Evolutionary conservation across 2,797 vertebrate species (phyloP).

Genomic region (Ctenopoma kingsleyae): DNA sequence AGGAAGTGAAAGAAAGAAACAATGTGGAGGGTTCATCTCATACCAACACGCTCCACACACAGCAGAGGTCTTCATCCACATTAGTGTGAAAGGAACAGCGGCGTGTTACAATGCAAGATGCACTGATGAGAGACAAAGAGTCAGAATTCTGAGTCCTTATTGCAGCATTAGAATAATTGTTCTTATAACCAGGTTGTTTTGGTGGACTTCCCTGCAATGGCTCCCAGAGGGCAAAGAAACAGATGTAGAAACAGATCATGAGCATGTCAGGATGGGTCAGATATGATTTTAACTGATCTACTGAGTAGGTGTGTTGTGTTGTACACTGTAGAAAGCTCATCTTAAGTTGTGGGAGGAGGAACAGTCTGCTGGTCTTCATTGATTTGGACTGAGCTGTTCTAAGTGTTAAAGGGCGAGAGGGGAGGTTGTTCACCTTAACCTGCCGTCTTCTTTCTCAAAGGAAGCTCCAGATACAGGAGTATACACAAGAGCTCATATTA

Average conservation of each 20-base stretch:
- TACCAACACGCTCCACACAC: constrained; percentile 29
- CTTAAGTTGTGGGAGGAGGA: background rate
- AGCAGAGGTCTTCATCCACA: constrained; percentile 17
- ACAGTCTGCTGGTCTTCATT: background rate
- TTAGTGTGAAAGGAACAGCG: background rate
- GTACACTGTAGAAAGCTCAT: background rate
- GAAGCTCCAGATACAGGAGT: background rate
- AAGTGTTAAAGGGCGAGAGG: background rate
- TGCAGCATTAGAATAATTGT: background rate
- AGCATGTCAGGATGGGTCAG: background rate
- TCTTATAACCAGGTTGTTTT: background rate
- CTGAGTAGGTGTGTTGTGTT: background rate
- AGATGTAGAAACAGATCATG: background rate
- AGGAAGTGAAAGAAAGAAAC: constrained; percentile 36
- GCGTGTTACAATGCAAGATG: background rate
- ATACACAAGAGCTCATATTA: background rate
- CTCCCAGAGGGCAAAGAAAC: background rate
- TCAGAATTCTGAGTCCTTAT: background rate
- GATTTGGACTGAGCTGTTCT: background rate
- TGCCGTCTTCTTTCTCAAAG: no score
- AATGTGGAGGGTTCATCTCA: constrained; percentile 37
- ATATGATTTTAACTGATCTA: background rate
- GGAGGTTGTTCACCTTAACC: no score
- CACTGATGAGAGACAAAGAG: background rate
- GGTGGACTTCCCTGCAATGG: background rate